Conservation (phyloP, 2,888 invertebrate genomes). For the Lasioglossum leucozonium region DNA sequence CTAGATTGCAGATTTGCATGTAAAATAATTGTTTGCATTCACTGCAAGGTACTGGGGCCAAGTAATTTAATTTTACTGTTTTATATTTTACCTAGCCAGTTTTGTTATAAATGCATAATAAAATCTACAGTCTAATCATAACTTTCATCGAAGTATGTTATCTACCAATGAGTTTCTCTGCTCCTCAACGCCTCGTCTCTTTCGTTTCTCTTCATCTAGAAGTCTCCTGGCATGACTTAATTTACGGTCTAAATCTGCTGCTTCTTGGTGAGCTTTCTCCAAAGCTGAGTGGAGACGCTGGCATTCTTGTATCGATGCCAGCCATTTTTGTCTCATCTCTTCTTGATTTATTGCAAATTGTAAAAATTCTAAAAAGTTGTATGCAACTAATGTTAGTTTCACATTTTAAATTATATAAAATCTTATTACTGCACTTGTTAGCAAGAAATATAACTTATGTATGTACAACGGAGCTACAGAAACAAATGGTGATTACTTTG, state of each 20-base stretch:
- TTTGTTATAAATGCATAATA: neutral
- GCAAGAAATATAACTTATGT: neutral
- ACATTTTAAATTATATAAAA: neutral
- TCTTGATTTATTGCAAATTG: conserved; percentile 91
- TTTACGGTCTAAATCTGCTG: conserved; percentile 91
- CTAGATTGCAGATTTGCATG: neutral
- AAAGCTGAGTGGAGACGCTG: conserved; percentile 89
- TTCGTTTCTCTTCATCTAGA: conserved; percentile 92
- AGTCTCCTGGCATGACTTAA: conserved; percentile 92
- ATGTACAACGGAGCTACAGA: neutral
- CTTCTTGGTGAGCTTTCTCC: conserved; percentile 89
- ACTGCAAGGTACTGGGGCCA: neutral
- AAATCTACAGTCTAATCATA: neutral
- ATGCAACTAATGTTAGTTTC: neutral
- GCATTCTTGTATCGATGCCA: conserved; percentile 90
- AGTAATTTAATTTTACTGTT: too few relatives aligned
- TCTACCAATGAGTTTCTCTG: conserved; percentile 90
- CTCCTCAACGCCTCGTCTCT: conserved; percentile 89
- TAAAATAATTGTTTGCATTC: neutral
- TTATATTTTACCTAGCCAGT: neutral
- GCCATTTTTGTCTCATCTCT: conserved; percentile 89
- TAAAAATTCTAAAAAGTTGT: conserved; percentile 87
- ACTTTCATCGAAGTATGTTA: neutral
- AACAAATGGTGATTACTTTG: neutral
- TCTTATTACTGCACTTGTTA: neutral